Conservation (phyloP, 2,113 vertebrate genomes). For the Cyprinodon variegatus region DNA sequence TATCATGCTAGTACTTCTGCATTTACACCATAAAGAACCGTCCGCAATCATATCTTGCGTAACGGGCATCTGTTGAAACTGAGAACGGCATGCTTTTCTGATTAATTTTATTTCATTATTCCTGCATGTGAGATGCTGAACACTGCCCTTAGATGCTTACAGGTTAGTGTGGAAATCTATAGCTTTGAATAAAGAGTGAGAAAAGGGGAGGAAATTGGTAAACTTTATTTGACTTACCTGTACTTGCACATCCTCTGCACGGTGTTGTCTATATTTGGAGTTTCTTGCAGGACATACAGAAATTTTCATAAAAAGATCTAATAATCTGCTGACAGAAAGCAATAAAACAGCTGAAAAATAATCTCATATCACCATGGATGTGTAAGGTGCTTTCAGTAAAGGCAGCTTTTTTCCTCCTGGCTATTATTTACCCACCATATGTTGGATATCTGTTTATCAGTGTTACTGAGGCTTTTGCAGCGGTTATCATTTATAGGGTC, state of each 20-base stretch:
- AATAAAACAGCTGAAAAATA: neutral
- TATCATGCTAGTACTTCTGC: conserved; percentile 1
- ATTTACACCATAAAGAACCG: conserved; percentile 5
- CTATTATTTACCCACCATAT: conserved; percentile 4
- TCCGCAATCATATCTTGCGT: neutral
- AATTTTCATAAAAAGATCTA: neutral
- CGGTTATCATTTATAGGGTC: conserved; percentile 1
- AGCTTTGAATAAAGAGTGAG: neutral
- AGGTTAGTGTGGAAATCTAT: neutral
- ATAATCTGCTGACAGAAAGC: neutral
- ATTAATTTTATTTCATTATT: neutral
- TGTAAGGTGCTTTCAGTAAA: neutral
- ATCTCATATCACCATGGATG: neutral
- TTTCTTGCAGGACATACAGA: neutral
- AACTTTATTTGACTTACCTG: neutral
- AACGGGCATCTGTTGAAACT: neutral
- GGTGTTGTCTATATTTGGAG: neutral
- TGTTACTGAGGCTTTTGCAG: conserved; percentile 14
- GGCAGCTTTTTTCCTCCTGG: neutral
- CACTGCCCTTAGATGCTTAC: neutral
- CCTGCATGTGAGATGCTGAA: neutral
- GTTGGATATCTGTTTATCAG: conserved; percentile 15
- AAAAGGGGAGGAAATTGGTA: neutral
- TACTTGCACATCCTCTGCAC: neutral
- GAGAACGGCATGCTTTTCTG: neutral